Percentiles rank a stretch among this genome's conserved stretches.
Conservation (phyloP, 2,797 vertebrate species). For the Characodon lateralis region DNA sequence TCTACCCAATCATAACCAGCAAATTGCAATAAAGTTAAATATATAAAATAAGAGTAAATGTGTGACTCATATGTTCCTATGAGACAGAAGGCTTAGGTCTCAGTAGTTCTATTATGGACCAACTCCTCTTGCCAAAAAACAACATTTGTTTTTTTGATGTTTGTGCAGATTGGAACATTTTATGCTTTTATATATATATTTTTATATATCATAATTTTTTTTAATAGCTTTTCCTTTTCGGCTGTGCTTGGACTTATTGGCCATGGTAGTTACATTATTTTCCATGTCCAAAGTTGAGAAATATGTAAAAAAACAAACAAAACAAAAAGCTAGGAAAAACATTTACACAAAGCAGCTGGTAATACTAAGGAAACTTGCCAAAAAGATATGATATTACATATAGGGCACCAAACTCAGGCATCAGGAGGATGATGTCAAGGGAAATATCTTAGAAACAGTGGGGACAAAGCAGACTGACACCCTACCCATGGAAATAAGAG, state of each 20-base stretch:
- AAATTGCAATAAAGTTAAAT: conserved; percentile 19
- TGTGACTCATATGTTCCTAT: not conserved
- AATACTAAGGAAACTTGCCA: not conserved
- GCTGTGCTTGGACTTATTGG: not conserved
- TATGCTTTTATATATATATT: no score
- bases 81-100: not conserved
- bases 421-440: not conserved
- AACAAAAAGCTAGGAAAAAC: not conserved
- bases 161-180: not conserved
- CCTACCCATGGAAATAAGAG: not conserved
- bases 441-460: not conserved
- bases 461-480: not conserved
- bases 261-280: not conserved
- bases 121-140: not conserved
- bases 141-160: not conserved
- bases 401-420: not conserved
- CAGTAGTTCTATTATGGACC: not conserved
- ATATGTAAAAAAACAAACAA: not conserved
- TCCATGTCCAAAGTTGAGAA: not conserved
- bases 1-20: conserved; percentile 13
- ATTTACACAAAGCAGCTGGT: not conserved
- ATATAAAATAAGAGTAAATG: not conserved
- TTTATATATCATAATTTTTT: not conserved
- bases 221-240: not conserved
- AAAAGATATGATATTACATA: not conserved